These are phyloP conservation scores for Peromyscus maniculatus DNA, from an alignment of 2,113 vertebrate species.

Conservation along the genomic window DNA sequence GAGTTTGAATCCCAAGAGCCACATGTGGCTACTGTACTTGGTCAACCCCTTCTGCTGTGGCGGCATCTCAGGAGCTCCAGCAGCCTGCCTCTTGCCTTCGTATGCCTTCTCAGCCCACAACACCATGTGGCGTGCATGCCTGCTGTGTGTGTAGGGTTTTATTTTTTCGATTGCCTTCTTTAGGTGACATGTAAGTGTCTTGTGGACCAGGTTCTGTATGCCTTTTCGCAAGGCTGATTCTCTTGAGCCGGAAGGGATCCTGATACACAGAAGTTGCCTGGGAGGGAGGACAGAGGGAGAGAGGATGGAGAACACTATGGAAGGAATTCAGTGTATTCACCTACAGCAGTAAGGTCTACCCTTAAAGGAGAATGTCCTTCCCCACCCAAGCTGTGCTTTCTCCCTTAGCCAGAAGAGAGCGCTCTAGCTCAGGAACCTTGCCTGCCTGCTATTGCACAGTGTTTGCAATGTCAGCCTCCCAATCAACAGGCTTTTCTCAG, in stretches of 20 bases:
- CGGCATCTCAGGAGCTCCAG: accelerated
- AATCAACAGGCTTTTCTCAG: neutral
- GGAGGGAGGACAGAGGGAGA: neutral
- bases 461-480: neutral
- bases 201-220: neutral
- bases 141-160: neutral
- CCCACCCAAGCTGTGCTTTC: neutral
- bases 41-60: neutral
- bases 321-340: neutral
- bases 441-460: neutral
- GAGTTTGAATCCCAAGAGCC: neutral
- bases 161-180: neutral
- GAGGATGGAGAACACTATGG: neutral
- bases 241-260: neutral
- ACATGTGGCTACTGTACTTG: neutral
- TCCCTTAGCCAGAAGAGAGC: slow-evolving; percentile 53
- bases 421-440: slow-evolving; percentile 3
- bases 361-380: neutral
- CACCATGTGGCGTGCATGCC: neutral
- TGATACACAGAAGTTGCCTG: neutral
- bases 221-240: neutral
- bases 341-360: neutral
- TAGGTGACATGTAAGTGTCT: neutral
- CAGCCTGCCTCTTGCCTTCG: neutral
- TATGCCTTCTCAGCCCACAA: neutral